Conservation (phyloP, 1,140 invertebrate species). For the Drosophila mojavensis region DNA sequence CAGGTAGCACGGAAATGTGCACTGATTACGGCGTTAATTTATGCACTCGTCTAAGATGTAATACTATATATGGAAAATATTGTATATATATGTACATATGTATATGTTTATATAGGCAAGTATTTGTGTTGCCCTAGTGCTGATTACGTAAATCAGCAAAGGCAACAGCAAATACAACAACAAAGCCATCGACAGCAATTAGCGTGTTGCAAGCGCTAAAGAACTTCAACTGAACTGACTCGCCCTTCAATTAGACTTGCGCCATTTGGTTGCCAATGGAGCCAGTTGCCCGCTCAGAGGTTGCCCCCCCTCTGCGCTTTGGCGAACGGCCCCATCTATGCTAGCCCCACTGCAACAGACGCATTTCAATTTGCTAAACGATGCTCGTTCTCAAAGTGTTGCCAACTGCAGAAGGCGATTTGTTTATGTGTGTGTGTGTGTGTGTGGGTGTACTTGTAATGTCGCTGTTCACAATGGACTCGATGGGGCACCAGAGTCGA, state of each 20-base stretch:
- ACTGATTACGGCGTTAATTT: constrained; percentile 59
- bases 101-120: not conserved
- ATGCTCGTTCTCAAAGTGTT: constrained; percentile 34
- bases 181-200: constrained; percentile 45
- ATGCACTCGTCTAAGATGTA: constrained; percentile 28
- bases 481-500: too few relatives aligned
- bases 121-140: not conserved
- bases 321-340: too few relatives aligned
- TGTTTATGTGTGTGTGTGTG: not conserved
- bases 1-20: constrained; percentile 52
- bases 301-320: not conserved
- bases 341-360: constrained; percentile 27
- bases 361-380: constrained; percentile 46
- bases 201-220: constrained; percentile 51
- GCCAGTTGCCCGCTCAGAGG: not conserved
- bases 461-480: constrained; percentile 13
- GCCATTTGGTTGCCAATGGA: constrained; percentile 35
- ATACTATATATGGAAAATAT: not conserved
- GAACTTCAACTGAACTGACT: constrained; percentile 45
- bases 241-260: constrained; percentile 58
- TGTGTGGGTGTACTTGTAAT: constrained; percentile 27
- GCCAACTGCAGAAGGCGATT: constrained; percentile 25
- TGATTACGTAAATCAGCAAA: constrained; percentile 23
- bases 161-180: constrained; percentile 6
- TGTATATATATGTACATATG: too few relatives aligned